Evolutionary conservation across 53 echinoderm and acorn worm genomes (phyloP), one percentile per base, ranked within the genome.

Genomic region (Astropecten irregularis): DNA sequence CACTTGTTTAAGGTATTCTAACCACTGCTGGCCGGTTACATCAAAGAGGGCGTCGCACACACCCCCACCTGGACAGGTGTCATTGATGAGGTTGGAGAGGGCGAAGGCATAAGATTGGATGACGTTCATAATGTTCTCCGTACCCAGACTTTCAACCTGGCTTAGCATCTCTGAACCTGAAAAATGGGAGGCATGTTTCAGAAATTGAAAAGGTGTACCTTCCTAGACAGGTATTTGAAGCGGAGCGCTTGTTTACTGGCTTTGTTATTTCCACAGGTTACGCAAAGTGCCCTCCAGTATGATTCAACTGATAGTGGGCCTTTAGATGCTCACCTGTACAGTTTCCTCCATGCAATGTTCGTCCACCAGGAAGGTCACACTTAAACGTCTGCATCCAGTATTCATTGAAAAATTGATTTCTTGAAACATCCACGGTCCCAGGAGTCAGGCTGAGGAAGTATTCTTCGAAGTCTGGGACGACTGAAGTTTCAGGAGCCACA

Each of bases 361-460:
- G 39, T 13, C 73, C n/a, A 13, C 81, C 84, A 4, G 88, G 56
- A 0, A 91, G 81, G 69, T 88, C 70, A 58, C 91, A 91, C 10
- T 84, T 26, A 77, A 88, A 88, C 33, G 62, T 88, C 31, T 81
- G 50, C 84, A 77, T 77, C 91, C 91, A 91, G 55, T 70, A 91
- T 70, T 77, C 70, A 32, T 67, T 53, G 55, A 91, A 91, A 83
- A 84, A 91, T 1, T 77, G 76, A 54, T 91, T 90, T n/a, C 38
- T 7, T n/a, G n/a, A n/a, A 27, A 40, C 84, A 25, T 50, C 48
- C 9, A 59, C 55, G 47, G 66, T 52, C 40, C 71, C 73, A 10
- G 88, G 88, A 29, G 76, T 69, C 71, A 87, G 22, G 9, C 31
- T 54, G 44, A 79, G 42, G 57, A 91, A 88, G 68, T 82, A 82